A percentile compares a stretch with the other conserved stretches of the same genome.
Evolutionary conservation across 1,140 invertebrate species (phyloP).

Genomic region (Trialeurodes vaporariorum): DNA sequence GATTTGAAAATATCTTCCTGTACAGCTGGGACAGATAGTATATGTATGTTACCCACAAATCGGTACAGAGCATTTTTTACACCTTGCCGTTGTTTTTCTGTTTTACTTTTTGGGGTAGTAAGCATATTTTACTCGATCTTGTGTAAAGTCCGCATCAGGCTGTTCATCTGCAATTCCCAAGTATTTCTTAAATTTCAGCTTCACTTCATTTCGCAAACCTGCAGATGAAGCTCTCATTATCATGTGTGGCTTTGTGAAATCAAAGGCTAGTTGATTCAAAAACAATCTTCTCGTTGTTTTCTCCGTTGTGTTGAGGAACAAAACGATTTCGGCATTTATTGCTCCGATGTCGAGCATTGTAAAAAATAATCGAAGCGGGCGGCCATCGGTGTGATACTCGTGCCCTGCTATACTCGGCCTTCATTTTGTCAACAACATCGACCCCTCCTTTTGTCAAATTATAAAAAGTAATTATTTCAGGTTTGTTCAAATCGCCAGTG

Average conservation of each 20-base stretch:
- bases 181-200: constrained; percentile 9
- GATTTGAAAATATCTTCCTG: too few relatives aligned
- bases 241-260: constrained; percentile 9
- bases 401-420: constrained; percentile 20
- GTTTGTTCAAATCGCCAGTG: constrained; percentile 16
- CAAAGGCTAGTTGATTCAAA: constrained; percentile 9
- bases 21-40: constrained; percentile 7
- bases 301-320: not conserved
- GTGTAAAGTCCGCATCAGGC: not conserved
- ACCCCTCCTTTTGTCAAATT: constrained; percentile 23
- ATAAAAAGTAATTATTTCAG: constrained; percentile 23
- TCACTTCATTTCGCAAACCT: constrained; percentile 2
- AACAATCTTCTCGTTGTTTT: constrained; percentile 7
- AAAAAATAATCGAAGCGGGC: constrained; percentile 16
- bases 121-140: constrained; percentile 7
- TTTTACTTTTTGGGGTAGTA: constrained; percentile 15
- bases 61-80: not conserved
- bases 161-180: constrained; percentile 6
- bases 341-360: too few relatives aligned
- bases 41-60: constrained; percentile 11
- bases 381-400: constrained; percentile 27
- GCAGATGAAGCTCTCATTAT: not conserved
- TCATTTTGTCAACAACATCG: constrained; percentile 24
- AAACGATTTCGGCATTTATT: not conserved
- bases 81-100: constrained; percentile 3